Evolutionary conservation across 2,113 vertebrate species (phyloP), one percentile per base, ranked within the genome.

Genomic region (Oryzias melastigma): DNA sequence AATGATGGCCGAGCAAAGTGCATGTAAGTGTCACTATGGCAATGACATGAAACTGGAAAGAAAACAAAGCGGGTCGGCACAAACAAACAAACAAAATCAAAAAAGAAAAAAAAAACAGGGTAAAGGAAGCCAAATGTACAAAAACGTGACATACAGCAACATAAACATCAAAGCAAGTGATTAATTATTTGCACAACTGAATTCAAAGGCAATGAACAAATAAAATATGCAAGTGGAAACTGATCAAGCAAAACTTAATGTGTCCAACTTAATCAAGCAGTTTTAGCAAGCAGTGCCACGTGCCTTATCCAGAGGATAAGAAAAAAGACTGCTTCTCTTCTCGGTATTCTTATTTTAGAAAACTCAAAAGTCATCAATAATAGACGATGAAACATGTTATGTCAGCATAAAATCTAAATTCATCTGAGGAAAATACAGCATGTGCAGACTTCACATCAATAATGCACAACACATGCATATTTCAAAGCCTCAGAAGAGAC

Each of bases 21-120:
- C 90, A 92, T 90, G 90, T 78, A 90, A 91, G 87, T 89, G 83
- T 86, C 82, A 64, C 87, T 85, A 92, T 87, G 87, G 89, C 87
- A 91, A 92, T 86, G 83, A 91, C 90, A 92, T 90, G 78, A 90
- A 87, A 89, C 91, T 93, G 89, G 71, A 90, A 87, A 84, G 79
- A 88, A 88, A 90, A 87, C 82, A 90, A 90, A 86, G 83, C 72
- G 80, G 78, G 76, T 85, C 69, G 84, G 80, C 78, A 86, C 77
- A 86, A 87, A 87, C 75, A 86, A 80, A 89, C 59, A 81, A 74
- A 84, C 54, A 80, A 42, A 54, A 57, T 47, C 74, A 49, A 6
- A 27, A 27, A 6, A 5, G 5, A 27, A 27, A 27, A 27, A 27
- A 57, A 14, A 65, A 42, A 63, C 57, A 65, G 65, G 72, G 55